Evolutionary conservation across 2,797 vertebrate species (phyloP), one percentile per base, ranked within the genome.

Genomic region (Falco cherrug): DNA sequence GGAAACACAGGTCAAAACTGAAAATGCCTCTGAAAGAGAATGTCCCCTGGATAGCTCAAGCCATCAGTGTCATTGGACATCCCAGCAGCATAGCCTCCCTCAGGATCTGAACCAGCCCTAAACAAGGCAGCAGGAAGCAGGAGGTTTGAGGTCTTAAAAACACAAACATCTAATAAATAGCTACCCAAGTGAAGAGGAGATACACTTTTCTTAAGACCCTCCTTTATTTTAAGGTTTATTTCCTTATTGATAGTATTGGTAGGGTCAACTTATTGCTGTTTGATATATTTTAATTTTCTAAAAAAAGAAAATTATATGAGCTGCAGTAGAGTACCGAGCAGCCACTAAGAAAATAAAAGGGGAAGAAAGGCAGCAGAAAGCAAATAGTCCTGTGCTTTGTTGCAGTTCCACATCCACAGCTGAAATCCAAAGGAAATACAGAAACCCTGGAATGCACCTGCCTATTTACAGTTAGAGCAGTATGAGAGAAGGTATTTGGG

Each of bases 371-470:
- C 21, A 84, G 47, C 33, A 73, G 50, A 95, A 90, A 79, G 25
- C 35, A 82, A 89, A 76, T 16, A 84, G 43, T 37, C 47, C 35
- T 35, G 31, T 84, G 26, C 39, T 45, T 31, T 90, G 10, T 29
- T 74, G 29, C 48, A 82, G 59, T 67, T 94, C 31, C 31, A 74
- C 0, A 5, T 67, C 28, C 74, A 37, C 60, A 85, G 51, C 0
- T 63, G n/a, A 87, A 94, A 89, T 48, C 29, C 68, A 90, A 93
- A 74, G 31, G 64, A 93, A 94, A 82, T 48, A 91, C 19, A 71
- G 28, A 77, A 91, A 48, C 37, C 51, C 22, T 82, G 43, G 35
- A 79, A 82, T 20, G 20, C n/a, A 84, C 41, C 70, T 82, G 8
- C 43, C 77, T 87, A 24, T 84, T 84, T 65, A 75, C 57, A 82